These are phyloP conservation scores for Coracopsis vasa DNA, from an alignment of 2,113 vertebrate species.

Conservation along the genomic window DNA sequence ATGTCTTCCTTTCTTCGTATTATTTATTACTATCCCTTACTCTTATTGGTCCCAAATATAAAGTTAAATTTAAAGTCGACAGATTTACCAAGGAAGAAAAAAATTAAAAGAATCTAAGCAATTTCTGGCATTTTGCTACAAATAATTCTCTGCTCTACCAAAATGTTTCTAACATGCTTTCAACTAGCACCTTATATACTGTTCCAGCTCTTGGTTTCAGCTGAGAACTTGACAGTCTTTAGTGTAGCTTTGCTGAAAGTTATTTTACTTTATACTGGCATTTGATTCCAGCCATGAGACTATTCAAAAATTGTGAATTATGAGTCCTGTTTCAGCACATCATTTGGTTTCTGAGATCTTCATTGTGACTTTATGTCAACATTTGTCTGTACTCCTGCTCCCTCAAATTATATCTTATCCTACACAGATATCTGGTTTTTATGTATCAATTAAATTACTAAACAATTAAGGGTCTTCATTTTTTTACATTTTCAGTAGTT, in stretches of 20 bases:
- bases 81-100: not conserved
- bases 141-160: not conserved
- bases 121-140: not conserved
- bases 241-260: not conserved
- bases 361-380: not conserved
- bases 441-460: not conserved
- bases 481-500: not conserved
- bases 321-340: not conserved
- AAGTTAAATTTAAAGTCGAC: not conserved
- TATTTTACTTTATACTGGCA: not conserved
- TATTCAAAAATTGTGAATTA: not conserved
- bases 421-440: not conserved
- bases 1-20: not conserved
- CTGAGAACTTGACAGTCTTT: not conserved
- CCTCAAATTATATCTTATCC: not conserved
- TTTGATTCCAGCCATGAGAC: not conserved
- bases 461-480: not conserved
- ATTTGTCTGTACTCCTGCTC: not conserved
- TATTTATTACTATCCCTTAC: not conserved
- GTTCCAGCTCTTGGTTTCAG: not conserved
- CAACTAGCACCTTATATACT: not conserved
- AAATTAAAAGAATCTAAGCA: not conserved
- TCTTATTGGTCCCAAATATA: not conserved
- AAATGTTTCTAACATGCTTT: not conserved
- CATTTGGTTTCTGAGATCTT: not conserved